These are phyloP conservation scores for Tragelaphus scriptus DNA, from an alignment of 2,113 vertebrate species.

Conservation along the genomic window DNA sequence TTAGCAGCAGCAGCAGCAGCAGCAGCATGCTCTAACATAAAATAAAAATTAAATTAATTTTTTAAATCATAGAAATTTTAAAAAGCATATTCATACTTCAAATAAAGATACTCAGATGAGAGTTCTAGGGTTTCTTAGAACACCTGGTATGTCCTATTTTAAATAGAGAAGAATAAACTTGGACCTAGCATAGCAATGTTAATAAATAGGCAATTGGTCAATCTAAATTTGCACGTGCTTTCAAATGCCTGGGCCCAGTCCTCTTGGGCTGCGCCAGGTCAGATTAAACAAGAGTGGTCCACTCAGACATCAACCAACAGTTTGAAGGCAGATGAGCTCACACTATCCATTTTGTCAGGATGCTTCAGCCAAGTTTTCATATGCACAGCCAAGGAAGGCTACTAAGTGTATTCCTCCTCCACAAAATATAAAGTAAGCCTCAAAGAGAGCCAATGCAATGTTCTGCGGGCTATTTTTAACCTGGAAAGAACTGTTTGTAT, in stretches of 20 bases:
- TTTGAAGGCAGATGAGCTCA: not conserved
- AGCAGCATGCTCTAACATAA: not conserved
- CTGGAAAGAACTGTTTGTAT: conserved; percentile 1
- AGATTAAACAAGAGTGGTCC: not conserved
- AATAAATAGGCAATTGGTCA: not conserved
- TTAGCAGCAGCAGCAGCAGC: no score
- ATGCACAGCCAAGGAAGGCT: not conserved
- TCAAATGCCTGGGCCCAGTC: not conserved
- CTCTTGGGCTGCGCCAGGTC: not conserved
- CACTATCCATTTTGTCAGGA: not conserved
- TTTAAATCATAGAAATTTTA: not conserved
- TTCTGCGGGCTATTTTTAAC: conserved; percentile 2
- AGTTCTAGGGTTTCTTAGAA: not conserved
- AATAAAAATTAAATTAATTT: not conserved
- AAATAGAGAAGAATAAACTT: not conserved
- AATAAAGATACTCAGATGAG: not conserved
- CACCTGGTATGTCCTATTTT: not conserved
- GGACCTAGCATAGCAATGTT: not conserved
- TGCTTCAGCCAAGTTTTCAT: not conserved
- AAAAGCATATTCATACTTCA: not conserved
- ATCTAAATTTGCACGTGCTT: not conserved
- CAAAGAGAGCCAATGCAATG: not conserved
- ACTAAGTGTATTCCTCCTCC: not conserved
- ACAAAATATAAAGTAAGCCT: not conserved
- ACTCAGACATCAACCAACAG: not conserved